These are phyloP conservation scores for Lumbricus terrestris DNA, from an alignment of 2,888 invertebrate genomes.

Conservation along the genomic window DNA sequence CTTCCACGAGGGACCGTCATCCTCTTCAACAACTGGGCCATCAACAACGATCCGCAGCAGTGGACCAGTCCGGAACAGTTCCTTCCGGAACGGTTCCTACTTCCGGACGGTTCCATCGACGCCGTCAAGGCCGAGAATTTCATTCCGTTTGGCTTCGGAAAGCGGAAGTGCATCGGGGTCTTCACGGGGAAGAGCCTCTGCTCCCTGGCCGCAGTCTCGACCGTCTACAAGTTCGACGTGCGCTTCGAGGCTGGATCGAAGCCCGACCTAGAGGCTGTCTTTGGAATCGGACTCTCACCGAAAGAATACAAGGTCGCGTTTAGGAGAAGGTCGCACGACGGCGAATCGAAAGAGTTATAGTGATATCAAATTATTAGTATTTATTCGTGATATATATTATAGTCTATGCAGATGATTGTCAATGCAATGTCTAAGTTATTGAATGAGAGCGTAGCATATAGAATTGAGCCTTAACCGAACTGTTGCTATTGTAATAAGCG, in stretches of 20 bases:
- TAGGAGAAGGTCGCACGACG: not conserved
- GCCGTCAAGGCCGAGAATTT: constrained; percentile 6
- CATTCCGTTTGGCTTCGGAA: constrained; percentile 33
- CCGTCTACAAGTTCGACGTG: constrained; percentile 18
- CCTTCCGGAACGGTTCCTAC: constrained; percentile 30
- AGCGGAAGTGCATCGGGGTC: constrained; percentile 31
- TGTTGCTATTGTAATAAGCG: not conserved
- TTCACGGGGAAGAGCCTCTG: constrained; percentile 22
- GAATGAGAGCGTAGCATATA: not conserved
- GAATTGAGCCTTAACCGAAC: not conserved
- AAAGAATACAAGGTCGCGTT: constrained; percentile 24
- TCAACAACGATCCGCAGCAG: constrained; percentile 23
- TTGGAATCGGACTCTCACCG: constrained; percentile 30
- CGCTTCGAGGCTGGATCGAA: not conserved
- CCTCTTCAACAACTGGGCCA: constrained; percentile 30
- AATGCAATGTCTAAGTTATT: not conserved
- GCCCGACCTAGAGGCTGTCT: constrained; percentile 16
- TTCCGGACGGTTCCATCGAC: constrained; percentile 23
- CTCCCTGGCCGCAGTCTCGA: constrained; percentile 19
- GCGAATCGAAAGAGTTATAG: not conserved
- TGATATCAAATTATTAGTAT: not conserved
- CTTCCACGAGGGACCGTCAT: constrained; percentile 22
- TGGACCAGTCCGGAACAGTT: constrained; percentile 26
- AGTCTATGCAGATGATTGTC: too few relatives aligned
- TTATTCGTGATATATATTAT: not conserved